A percentile compares a stretch with the other conserved stretches of the same genome.
phyloP scores from a whole-genome alignment of 2,113 vertebrate species.

The Mirounga angustirostris region DNA sequence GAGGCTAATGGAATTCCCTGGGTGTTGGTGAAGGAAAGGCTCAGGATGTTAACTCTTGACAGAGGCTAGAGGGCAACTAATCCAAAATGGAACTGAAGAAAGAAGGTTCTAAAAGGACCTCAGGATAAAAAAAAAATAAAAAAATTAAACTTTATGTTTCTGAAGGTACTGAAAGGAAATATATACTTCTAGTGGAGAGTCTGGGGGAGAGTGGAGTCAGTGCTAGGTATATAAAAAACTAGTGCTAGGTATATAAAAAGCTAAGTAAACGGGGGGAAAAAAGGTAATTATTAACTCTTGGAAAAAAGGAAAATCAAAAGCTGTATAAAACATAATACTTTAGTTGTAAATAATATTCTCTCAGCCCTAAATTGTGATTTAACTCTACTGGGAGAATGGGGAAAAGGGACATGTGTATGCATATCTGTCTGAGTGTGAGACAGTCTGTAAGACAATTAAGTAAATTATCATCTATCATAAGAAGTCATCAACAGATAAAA shows the following conservation, averaged over 20 bases:
- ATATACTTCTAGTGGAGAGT: not conserved
- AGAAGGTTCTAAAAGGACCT: not conserved
- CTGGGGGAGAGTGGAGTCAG: not conserved
- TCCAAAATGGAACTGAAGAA: not conserved
- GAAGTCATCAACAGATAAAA: slow-evolving; percentile 1
- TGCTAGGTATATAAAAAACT: slow-evolving; percentile 29
- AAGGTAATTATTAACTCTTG: not conserved
- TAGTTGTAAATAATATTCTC: not conserved
- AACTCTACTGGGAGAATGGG: not conserved
- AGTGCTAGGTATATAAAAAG: slow-evolving; percentile 30
- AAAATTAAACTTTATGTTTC: not conserved
- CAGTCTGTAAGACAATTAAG: not conserved
- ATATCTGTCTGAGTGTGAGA: not conserved
- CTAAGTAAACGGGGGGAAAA: not conserved
- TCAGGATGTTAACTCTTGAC: not conserved
- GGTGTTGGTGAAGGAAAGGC: not conserved
- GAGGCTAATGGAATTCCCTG: slow-evolving; percentile 1
- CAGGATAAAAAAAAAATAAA: not conserved
- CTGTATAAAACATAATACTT: not conserved
- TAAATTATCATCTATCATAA: not conserved
- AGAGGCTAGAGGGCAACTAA: not conserved
- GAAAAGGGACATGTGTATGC: not conserved
- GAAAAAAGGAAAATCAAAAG: not conserved
- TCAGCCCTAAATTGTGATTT: not conserved
- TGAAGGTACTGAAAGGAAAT: slow-evolving; percentile 17